These are phyloP conservation scores for Nipponia nippon DNA, from an alignment of 2,113 vertebrate species.

Conservation along the genomic window DNA sequence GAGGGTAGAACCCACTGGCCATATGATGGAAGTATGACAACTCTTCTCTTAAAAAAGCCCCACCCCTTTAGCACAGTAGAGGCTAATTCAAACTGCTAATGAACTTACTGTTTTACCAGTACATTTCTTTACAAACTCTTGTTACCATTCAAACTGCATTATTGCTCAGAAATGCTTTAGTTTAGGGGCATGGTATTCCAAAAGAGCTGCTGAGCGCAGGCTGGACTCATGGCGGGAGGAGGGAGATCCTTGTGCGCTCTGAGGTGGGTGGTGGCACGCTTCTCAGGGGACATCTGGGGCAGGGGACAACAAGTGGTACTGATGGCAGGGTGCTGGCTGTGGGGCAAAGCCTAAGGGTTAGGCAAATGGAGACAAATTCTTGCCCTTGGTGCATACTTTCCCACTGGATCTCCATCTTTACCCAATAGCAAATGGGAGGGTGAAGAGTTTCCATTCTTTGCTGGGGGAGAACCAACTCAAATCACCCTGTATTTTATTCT, in stretches of 20 bases:
- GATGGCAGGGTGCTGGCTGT: not conserved
- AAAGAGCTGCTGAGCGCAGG: not conserved
- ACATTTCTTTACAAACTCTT: not conserved
- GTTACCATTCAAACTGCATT: not conserved
- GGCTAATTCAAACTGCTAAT: not conserved
- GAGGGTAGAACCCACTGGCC: not conserved
- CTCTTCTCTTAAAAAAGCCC: rapidly evolving
- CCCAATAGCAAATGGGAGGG: not conserved
- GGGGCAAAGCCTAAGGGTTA: too few species aligned
- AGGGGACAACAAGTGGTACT: not conserved
- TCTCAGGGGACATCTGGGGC: not conserved
- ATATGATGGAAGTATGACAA: not conserved
- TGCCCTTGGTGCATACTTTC: not conserved
- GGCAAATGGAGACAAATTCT: not conserved
- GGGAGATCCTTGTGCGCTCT: not conserved
- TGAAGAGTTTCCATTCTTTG: not conserved
- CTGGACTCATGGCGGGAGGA: rapidly evolving
- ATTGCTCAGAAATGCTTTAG: not conserved
- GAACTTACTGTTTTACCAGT: not conserved
- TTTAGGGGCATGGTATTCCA: not conserved
- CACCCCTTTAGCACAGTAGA: not conserved
- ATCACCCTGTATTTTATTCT: not conserved
- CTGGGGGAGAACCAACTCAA: not conserved
- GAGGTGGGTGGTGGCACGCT: not conserved
- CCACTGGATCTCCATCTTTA: not conserved